These are phyloP conservation scores for Euglossa dilemma DNA, from an alignment of 1,140 invertebrate species.

Conservation along the genomic window DNA sequence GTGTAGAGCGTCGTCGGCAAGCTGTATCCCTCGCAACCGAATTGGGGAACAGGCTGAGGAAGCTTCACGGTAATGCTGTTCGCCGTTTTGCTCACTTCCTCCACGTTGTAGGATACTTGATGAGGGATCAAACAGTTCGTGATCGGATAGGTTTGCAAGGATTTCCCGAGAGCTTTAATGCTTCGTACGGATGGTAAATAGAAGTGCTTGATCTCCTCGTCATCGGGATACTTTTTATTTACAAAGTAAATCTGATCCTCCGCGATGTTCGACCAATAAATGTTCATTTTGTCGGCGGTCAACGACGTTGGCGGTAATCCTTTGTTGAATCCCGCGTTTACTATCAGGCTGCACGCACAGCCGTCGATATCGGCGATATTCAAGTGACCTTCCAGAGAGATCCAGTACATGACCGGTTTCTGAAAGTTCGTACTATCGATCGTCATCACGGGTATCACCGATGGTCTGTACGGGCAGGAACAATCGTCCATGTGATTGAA, in stretches of 20 bases:
- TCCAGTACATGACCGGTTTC: constrained; percentile 86
- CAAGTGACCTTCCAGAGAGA: constrained; percentile 84
- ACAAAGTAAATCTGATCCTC: constrained; percentile 86
- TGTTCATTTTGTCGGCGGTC: constrained; percentile 85
- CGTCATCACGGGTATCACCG: constrained; percentile 85
- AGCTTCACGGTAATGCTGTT: constrained; percentile 86
- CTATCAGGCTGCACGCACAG: constrained; percentile 86
- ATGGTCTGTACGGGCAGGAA: constrained; percentile 79
- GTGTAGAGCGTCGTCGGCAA: constrained; percentile 87
- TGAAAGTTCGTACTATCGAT: constrained; percentile 86
- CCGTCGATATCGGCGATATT: constrained; percentile 86
- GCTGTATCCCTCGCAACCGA: constrained; percentile 85
- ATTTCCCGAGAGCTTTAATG: constrained; percentile 87
- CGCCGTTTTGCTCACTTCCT: constrained; percentile 83
- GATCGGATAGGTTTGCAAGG: constrained; percentile 90
- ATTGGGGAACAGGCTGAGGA: constrained; percentile 83
- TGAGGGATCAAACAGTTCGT: constrained; percentile 87
- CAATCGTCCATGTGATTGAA: constrained; percentile 83
- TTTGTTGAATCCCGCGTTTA: constrained; percentile 78
- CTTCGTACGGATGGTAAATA: constrained; percentile 76
- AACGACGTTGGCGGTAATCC: constrained; percentile 84
- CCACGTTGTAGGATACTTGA: constrained; percentile 80
- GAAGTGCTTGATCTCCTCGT: constrained; percentile 67
- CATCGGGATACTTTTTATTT: constrained; percentile 81
- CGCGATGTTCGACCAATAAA: constrained; percentile 87